Conservation (phyloP, 2,113 vertebrate genomes). For the Synchiropus splendidus region DNA sequence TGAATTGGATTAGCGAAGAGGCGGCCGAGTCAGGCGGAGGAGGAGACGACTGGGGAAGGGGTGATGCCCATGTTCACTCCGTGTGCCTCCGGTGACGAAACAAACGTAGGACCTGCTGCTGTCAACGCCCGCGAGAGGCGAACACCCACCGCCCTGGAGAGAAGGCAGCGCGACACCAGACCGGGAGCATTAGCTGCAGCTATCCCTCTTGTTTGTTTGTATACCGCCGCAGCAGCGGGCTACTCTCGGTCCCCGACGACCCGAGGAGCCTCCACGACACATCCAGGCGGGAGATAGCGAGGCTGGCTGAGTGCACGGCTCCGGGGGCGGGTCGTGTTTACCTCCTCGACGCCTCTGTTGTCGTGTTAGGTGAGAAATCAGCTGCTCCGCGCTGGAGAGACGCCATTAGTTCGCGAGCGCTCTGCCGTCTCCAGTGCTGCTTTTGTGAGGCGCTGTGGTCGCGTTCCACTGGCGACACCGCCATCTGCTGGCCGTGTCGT, state of each 20-base stretch:
- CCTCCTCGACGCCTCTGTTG: slow-evolving; percentile 11
- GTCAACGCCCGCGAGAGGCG: neutral
- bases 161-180: neutral
- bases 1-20: slow-evolving; percentile 50
- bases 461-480: slow-evolving; percentile 7
- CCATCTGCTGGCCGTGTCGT: slow-evolving; percentile 23
- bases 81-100: slow-evolving; percentile 5
- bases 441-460: slow-evolving; percentile 10
- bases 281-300: neutral
- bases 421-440: slow-evolving; percentile 37
- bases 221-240: slow-evolving; percentile 7
- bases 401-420: slow-evolving; percentile 61
- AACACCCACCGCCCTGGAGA: neutral
- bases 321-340: slow-evolving; percentile 42
- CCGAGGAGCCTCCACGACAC: neutral
- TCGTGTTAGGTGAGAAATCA: slow-evolving; percentile 47
- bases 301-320: slow-evolving; percentile 1
- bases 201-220: slow-evolving; percentile 1
- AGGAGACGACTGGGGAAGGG: slow-evolving; percentile 24
- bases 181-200: neutral
- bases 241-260: slow-evolving; percentile 3
- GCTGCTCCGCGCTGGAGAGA: slow-evolving; percentile 56
- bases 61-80: slow-evolving; percentile 37
- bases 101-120: too few species aligned
- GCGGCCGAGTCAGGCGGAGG: slow-evolving; percentile 27